These are phyloP conservation scores for Mimumesa dahlbomi DNA, from an alignment of 2,888 invertebrate species.

Conservation along the genomic window DNA sequence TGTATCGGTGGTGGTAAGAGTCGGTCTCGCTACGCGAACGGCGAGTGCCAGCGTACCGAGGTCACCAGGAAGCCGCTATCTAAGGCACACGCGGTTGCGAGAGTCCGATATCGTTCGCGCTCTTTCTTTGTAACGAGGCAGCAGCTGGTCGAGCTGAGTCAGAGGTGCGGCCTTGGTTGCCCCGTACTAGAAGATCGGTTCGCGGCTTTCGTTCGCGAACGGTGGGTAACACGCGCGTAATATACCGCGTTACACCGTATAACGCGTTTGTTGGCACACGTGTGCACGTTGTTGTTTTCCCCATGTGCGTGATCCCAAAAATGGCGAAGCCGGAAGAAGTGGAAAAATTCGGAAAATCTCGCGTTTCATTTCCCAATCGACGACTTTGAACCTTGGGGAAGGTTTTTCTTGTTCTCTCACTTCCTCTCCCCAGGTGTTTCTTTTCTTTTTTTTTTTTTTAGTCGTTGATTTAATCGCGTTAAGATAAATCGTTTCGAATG, in stretches of 20 bases:
- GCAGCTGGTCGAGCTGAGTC: slow-evolving; percentile 73
- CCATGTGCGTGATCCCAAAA: not conserved
- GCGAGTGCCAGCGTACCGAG: slow-evolving; percentile 70
- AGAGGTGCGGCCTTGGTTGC: slow-evolving; percentile 67
- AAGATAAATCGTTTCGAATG: too few relatives aligned
- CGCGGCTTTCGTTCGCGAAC: slow-evolving; percentile 10
- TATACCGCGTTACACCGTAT: too few relatives aligned
- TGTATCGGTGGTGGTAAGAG: slow-evolving; percentile 1
- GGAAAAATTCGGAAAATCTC: too few relatives aligned
- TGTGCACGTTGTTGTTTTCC: too few relatives aligned
- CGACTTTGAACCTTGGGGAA: too few relatives aligned
- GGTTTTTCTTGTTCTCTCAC: too few relatives aligned
- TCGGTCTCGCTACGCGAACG: slow-evolving; percentile 10
- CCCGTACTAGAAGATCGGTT: slow-evolving; percentile 65
- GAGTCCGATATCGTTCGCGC: slow-evolving; percentile 65
- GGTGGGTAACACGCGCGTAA: too few relatives aligned
- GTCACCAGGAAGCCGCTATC: slow-evolving; percentile 77
- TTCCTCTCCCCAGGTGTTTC: too few relatives aligned
- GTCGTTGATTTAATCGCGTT: too few relatives aligned
- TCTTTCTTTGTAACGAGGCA: slow-evolving; percentile 65
- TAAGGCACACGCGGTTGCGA: slow-evolving; percentile 64
- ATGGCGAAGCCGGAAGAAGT: slow-evolving; percentile 12
- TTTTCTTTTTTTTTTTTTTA: too few relatives aligned
- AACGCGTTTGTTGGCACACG: slow-evolving; percentile 1
- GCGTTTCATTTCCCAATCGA: too few relatives aligned